Evolutionary conservation across 2,797 vertebrate genomes (phyloP).

Genomic region (Pseudotriccus pelzelni): DNA sequence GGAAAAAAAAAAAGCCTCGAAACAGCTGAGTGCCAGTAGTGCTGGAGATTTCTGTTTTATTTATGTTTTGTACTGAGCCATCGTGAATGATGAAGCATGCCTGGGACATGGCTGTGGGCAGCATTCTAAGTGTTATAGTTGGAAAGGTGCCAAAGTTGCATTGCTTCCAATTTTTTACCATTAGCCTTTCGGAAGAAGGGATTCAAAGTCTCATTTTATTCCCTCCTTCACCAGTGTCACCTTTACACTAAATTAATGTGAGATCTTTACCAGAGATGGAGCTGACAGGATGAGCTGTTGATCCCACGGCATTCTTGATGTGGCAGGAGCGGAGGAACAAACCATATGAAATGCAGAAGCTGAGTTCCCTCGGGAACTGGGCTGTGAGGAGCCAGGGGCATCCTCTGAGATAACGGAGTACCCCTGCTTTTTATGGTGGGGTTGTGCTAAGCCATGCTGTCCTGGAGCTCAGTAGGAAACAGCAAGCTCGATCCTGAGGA

Average conservation of each 20-base stretch:
- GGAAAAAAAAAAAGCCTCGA: not conserved
- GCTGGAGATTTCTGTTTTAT: constrained; percentile 37
- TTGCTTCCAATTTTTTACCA: constrained; percentile 31
- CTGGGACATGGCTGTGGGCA: not conserved
- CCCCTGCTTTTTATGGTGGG: not conserved
- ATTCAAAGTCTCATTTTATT: constrained; percentile 23
- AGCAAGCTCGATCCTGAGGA: not conserved
- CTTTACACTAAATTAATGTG: constrained; percentile 26
- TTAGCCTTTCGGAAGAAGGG: not conserved
- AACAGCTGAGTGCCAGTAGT: constrained; percentile 15
- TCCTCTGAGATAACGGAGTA: not conserved
- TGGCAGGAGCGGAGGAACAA: not conserved
- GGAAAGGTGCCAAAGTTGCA: constrained; percentile 9
- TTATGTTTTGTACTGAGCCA: constrained; percentile 34
- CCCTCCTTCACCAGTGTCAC: not conserved
- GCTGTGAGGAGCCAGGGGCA: not conserved
- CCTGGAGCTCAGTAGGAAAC: not conserved
- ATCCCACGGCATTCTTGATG: not conserved
- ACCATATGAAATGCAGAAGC: not conserved
- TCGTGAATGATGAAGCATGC: constrained; percentile 30
- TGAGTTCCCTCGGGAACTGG: not conserved
- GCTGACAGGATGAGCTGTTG: not conserved
- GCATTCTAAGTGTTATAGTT: not conserved
- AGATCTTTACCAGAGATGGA: not conserved
- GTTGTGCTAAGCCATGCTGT: not conserved